Conservation (phyloP, 2,113 vertebrate species). For the Eidolon helvum region DNA sequence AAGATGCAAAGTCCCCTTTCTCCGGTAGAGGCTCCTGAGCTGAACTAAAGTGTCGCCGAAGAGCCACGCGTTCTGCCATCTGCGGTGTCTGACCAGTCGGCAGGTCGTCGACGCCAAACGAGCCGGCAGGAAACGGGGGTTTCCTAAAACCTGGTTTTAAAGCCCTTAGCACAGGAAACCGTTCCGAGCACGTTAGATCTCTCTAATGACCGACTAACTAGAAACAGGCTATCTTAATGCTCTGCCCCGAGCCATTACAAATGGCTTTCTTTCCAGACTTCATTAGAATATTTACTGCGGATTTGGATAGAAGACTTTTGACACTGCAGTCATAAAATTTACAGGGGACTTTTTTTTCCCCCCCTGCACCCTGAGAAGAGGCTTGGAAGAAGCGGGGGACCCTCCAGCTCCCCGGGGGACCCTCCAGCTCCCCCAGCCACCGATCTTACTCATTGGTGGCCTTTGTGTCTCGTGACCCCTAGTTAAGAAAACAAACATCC, state of each 20-base stretch:
- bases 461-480: conserved; percentile 68
- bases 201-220: conserved; percentile 99
- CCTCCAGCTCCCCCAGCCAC: conserved; percentile 77
- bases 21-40: background rate
- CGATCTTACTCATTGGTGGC: conserved; percentile 77
- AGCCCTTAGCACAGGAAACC: conserved; percentile 98
- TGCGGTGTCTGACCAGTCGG: conserved; percentile 66
- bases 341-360: conserved; percentile 83
- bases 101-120: conserved; percentile 86
- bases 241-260: conserved; percentile 93
- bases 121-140: conserved; percentile 95
- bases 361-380: conserved; percentile 81
- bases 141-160: conserved; percentile 97
- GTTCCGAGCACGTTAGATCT: conserved; percentile 97
- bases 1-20: background rate
- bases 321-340: conserved; percentile 95
- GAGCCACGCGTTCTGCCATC: conserved; percentile 15
- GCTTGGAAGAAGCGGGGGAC: conserved; percentile 81
- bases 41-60: background rate
- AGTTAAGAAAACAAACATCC: conserved; percentile 74
- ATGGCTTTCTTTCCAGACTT: conserved; percentile 93
- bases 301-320: conserved; percentile 95
- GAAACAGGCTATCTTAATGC: conserved; percentile 97
- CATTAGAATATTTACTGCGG: conserved; percentile 95
- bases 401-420: conserved; percentile 77